Base-by-base conservation (phyloP, 2,888 invertebrate genomes). In the Lissocephala sabroskyi region DNA sequence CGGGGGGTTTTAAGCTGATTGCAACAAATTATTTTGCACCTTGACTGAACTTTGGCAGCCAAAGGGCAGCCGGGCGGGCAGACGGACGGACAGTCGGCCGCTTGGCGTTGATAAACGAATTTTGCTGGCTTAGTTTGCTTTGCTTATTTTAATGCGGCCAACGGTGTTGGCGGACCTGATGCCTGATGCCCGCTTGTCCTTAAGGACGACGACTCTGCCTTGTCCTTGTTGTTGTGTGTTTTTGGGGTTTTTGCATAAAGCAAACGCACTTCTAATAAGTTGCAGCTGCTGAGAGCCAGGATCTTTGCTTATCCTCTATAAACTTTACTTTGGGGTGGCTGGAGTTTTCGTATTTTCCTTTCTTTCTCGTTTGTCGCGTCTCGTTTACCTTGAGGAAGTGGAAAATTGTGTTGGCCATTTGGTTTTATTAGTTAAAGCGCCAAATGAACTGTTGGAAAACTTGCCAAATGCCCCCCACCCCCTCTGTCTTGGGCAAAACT, bases 61-160 rank as follows among this genome's bases (percentile, higher is more conserved):
- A 57, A 55, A 55, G 47, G 54, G 60, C 51, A 55, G 7, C n/a
- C n/a, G n/a, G n/a, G n/a, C n/a, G n/a, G n/a, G n/a, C n/a, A n/a
- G n/a, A n/a, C n/a, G n/a, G n/a, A n/a, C n/a, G n/a, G n/a, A n/a
- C n/a, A n/a, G n/a, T n/a, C n/a, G n/a, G n/a, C n/a, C n/a, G n/a
- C n/a, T n/a, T 59, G 74, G 77, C 77, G 77, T 73, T 73, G 74
- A 71, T 74, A 76, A 76, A 71, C 76, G 70, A 76, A 71, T 76
- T 70, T 65, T 68, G 74, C 73, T 13, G 28, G 17, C 14, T 23
- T 76, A 68, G 68, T 68, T 68, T 68, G 56, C 73, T 75, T 66
- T 68, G 64, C 68, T 68, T 75, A 68, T 71, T 68, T 68, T 75
- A 71, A 71, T 62, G 52, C 59, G 41, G 35, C 35, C 35, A 41